Percentiles rank a stretch among this genome's conserved stretches.
These are phyloP conservation scores for Nephrotoma appendiculata DNA, from an alignment of 2,888 invertebrate genomes.

Conservation along the genomic window DNA sequence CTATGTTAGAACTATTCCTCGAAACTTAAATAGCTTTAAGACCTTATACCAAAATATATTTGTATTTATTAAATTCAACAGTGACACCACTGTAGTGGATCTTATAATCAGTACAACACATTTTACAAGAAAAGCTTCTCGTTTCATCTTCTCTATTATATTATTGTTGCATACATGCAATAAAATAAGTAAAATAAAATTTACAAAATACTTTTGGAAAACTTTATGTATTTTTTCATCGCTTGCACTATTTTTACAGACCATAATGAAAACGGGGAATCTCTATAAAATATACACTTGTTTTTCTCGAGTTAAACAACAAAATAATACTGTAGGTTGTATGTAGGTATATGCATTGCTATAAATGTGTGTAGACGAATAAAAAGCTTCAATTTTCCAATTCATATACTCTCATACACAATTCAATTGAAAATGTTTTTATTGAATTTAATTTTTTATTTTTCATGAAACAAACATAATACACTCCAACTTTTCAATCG, in stretches of 20 bases:
- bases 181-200: background rate
- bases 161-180: background rate
- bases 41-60: too few species aligned
- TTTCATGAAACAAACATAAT: background rate
- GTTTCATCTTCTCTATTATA: background rate
- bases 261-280: background rate
- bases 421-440: background rate
- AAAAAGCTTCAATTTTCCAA: background rate
- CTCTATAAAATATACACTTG: background rate
- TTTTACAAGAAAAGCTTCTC: too few species aligned
- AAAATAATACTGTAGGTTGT: background rate
- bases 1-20: too few species aligned
- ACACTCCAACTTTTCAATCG: background rate
- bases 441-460: background rate
- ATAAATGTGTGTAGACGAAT: background rate
- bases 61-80: too few species aligned
- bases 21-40: too few species aligned
- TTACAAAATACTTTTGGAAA: background rate
- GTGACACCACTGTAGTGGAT: too few species aligned
- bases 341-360: background rate
- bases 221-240: background rate
- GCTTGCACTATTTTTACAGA: background rate
- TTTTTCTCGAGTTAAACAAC: background rate
- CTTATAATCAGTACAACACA: too few species aligned
- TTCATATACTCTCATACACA: background rate